A percentile compares a stretch with the other conserved stretches of the same genome.
These are phyloP conservation scores for Terebella lapidaria DNA, from an alignment of 2,888 invertebrate species.

Conservation along the genomic window DNA sequence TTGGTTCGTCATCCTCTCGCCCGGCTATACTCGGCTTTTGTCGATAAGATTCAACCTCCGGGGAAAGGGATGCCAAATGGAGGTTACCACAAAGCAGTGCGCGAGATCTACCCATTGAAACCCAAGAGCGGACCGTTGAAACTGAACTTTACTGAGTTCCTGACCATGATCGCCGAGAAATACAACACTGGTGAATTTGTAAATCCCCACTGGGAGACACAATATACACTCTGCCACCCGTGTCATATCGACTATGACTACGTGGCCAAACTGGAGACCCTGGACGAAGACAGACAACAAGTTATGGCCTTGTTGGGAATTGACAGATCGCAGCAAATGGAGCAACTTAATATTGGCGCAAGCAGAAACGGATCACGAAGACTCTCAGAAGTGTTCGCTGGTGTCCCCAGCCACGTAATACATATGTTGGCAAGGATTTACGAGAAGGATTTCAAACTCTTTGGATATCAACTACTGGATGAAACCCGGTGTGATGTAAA, in stretches of 20 bases:
- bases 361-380: too few relatives aligned
- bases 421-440: too few relatives aligned
- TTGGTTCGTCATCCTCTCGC: not conserved
- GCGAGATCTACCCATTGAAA: not conserved
- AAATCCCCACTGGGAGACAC: not conserved
- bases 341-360: too few relatives aligned
- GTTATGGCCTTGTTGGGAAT: too few relatives aligned
- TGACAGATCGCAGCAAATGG: too few relatives aligned
- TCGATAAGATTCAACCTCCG: not conserved
- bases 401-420: too few relatives aligned
- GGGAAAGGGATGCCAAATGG: not conserved
- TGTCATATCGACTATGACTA: not conserved
- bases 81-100: not conserved
- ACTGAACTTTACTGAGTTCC: not conserved
- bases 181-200: not conserved
- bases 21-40: not conserved
- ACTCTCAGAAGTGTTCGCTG: too few relatives aligned
- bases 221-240: not conserved
- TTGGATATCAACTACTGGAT: too few relatives aligned
- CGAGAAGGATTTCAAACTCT: too few relatives aligned
- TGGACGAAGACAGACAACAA: not conserved
- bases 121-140: not conserved
- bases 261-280: not conserved
- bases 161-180: not conserved
- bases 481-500: too few relatives aligned